Conservation (phyloP, 2,888 invertebrate genomes). For the Cantharis rustica region DNA sequence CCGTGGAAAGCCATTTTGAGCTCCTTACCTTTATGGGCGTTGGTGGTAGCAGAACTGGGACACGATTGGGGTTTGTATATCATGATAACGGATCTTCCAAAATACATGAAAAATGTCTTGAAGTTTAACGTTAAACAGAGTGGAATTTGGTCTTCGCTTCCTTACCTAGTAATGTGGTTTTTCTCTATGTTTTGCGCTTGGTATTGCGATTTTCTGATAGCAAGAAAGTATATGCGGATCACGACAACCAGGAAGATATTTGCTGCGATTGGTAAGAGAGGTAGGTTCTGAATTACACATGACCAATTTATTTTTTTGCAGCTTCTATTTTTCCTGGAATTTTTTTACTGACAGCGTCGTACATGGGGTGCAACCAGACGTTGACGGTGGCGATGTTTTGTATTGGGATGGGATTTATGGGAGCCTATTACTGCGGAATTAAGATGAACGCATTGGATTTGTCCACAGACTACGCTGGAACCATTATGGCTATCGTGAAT, state of each 20-base stretch:
- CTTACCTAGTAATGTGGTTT: slow-evolving; percentile 71
- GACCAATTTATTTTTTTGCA: slow-evolving; percentile 40
- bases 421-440: slow-evolving; percentile 70
- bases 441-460: slow-evolving; percentile 70
- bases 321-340: slow-evolving; percentile 67
- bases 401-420: slow-evolving; percentile 69
- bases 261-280: background rate
- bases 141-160: slow-evolving; percentile 66
- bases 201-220: background rate
- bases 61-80: slow-evolving; percentile 75
- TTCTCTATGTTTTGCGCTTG: slow-evolving; percentile 28
- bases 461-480: slow-evolving; percentile 67
- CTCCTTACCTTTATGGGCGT: slow-evolving; percentile 72
- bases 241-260: background rate
- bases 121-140: slow-evolving; percentile 68
- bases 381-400: slow-evolving; percentile 62
- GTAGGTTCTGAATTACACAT: background rate
- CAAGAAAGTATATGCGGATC: background rate
- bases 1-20: slow-evolving; percentile 67
- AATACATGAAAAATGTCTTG: slow-evolving; percentile 70
- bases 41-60: slow-evolving; percentile 73
- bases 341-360: slow-evolving; percentile 66
- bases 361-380: slow-evolving; percentile 62
- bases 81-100: slow-evolving; percentile 71
- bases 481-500: slow-evolving; percentile 67